Evolutionary conservation across 2,888 invertebrate genomes (phyloP), one percentile per base, ranked within the genome.

Genomic region (Vannuccia rotundouncinata): DNA sequence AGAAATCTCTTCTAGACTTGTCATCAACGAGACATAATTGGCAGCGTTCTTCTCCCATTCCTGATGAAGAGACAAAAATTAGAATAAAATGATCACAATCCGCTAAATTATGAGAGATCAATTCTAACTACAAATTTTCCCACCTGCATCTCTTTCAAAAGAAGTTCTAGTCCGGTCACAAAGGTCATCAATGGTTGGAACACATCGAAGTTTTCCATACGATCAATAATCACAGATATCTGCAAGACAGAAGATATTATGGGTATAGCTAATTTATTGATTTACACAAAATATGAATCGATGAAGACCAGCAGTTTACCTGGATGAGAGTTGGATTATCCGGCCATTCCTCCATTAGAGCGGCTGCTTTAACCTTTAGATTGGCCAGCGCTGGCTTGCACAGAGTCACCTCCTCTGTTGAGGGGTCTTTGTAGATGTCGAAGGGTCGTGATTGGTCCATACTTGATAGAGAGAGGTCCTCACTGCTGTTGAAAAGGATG

Each of bases 31-130:
- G 81, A 97, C 94, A 1, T 92, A 92, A 83, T 91, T 91, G 84
- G 94, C 94, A 0, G 96, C 95, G 83, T 93, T 93, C 84, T 92
- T 92, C 87, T 97, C 94, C 97, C 96, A 97, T 84, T 95, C 93
- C 83, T 95, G 80, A n/a, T n/a, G n/a, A n/a, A n/a, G n/a, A n/a
- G n/a, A n/a, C n/a, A n/a, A n/a, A n/a, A n/a, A n/a, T n/a, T n/a
- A n/a, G n/a, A n/a, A n/a, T n/a, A n/a, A n/a, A n/a, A n/a, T n/a
- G n/a, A n/a, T n/a, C n/a, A n/a, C n/a, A n/a, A n/a, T n/a, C n/a
- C n/a, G n/a, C n/a, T n/a, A n/a, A n/a, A n/a, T n/a, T n/a, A n/a
- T n/a, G n/a, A n/a, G n/a, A n/a, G n/a, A n/a, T n/a, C n/a, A n/a
- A n/a, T n/a, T n/a, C n/a, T n/a, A n/a, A n/a, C n/a, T n/a, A n/a